Conservation (phyloP, 2,888 invertebrate genomes). For the Patella ulyssiponensis region DNA sequence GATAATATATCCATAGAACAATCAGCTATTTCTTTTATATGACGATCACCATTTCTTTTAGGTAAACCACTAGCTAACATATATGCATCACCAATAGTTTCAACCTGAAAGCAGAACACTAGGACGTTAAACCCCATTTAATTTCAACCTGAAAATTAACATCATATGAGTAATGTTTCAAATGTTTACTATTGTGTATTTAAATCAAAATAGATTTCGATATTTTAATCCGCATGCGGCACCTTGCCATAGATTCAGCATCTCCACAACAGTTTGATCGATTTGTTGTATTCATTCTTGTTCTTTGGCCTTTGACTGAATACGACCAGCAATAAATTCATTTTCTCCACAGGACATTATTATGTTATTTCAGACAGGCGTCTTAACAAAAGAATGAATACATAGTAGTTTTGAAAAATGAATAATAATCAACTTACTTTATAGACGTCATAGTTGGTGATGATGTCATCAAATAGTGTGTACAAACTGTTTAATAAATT, state of each 20-base stretch:
- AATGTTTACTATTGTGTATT: background rate
- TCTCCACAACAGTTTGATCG: too few relatives aligned
- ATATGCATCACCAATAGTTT: slow-evolving; percentile 66
- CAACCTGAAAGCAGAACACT: too few relatives aligned
- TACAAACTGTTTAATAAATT: slow-evolving; percentile 63
- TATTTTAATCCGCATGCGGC: background rate
- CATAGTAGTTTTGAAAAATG: background rate
- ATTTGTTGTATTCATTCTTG: too few relatives aligned
- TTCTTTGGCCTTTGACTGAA: too few relatives aligned
- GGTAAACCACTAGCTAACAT: slow-evolving; percentile 66
- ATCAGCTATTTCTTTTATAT: slow-evolving; percentile 59
- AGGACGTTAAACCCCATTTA: too few relatives aligned
- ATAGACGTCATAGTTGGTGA: slow-evolving; percentile 64
- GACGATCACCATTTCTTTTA: slow-evolving; percentile 55
- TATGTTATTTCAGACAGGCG: background rate
- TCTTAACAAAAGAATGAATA: background rate
- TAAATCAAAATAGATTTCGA: background rate
- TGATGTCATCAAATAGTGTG: slow-evolving; percentile 65
- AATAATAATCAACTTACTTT: slow-evolving; percentile 46
- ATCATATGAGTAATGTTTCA: background rate
- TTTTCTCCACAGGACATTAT: background rate
- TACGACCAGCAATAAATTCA: background rate
- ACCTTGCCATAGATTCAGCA: too few relatives aligned
- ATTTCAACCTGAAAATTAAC: slow-evolving; percentile 57
- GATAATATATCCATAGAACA: slow-evolving; percentile 60